These are phyloP conservation scores for Scortum barcoo DNA, from an alignment of 2,113 vertebrate genomes.

Conservation along the genomic window DNA sequence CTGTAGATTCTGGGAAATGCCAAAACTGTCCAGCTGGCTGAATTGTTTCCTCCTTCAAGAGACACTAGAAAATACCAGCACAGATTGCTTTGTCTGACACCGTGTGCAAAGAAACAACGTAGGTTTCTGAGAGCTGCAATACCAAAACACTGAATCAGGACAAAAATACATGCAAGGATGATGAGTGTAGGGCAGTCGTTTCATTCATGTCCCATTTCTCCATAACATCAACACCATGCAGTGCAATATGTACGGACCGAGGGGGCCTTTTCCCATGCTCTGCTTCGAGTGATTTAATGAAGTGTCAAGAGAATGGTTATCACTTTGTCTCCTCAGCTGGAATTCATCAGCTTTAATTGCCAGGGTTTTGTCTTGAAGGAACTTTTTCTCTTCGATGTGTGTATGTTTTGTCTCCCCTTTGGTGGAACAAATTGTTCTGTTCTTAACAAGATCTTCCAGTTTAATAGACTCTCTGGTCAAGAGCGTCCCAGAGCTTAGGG, in stretches of 20 bases:
- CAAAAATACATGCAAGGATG: slow-evolving; percentile 7
- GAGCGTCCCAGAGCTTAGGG: slow-evolving; percentile 34
- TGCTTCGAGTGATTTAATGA: slow-evolving; percentile 50
- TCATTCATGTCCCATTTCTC: slow-evolving; percentile 1
- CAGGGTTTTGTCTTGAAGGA: slow-evolving; percentile 61
- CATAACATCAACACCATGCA: slow-evolving; percentile 14
- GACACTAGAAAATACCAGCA: slow-evolving; percentile 19
- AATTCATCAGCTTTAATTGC: slow-evolving; percentile 72
- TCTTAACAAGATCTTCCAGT: slow-evolving; percentile 65
- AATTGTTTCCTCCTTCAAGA: slow-evolving; percentile 3
- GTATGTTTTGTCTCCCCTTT: slow-evolving; percentile 47
- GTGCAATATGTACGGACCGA: background rate
- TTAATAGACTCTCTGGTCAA: slow-evolving; percentile 47
- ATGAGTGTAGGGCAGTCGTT: slow-evolving; percentile 19
- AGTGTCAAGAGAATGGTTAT: slow-evolving; percentile 60
- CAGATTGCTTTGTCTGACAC: slow-evolving; percentile 21
- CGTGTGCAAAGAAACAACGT: background rate
- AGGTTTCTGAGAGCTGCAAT: background rate
- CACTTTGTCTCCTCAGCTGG: slow-evolving; percentile 65
- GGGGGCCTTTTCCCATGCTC: slow-evolving; percentile 37
- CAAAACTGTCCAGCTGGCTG: slow-evolving; percentile 11
- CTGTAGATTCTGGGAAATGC: background rate
- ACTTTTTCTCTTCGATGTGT: slow-evolving; percentile 36
- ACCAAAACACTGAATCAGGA: background rate
- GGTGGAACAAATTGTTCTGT: slow-evolving; percentile 66